Percentiles rank a stretch among this genome's conserved stretches.
These are phyloP conservation scores for Metalampra italica DNA, from an alignment of 2,888 invertebrate genomes.

Conservation along the genomic window DNA sequence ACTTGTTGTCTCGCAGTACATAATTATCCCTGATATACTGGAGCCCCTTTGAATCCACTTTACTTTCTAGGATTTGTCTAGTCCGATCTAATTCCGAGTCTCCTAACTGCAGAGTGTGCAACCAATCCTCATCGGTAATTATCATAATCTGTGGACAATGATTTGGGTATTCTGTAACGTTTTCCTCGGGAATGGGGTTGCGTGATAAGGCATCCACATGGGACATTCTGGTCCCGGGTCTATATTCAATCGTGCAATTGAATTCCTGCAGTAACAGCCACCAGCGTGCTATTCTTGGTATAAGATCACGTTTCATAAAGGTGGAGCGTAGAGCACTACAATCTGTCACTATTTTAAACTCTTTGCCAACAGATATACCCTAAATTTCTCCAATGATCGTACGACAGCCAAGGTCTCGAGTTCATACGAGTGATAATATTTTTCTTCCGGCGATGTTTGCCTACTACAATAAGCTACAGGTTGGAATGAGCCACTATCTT, in stretches of 20 bases:
- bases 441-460: constrained; percentile 19
- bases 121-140: background rate
- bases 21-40: background rate
- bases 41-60: background rate
- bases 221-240: constrained; percentile 7
- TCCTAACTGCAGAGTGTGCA: background rate
- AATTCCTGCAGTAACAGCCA: constrained; percentile 13
- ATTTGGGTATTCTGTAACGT: no score
- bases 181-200: background rate
- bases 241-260: constrained; percentile 9
- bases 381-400: constrained; percentile 1
- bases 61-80: constrained; percentile 18
- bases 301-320: constrained; percentile 11
- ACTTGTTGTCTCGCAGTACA: background rate
- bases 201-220: constrained; percentile 10
- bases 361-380: background rate
- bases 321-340: constrained; percentile 16
- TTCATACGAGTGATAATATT: constrained; percentile 19
- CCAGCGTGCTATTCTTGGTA: constrained; percentile 13
- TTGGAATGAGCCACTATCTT: background rate
- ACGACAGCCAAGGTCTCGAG: constrained; percentile 22
- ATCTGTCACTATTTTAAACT: constrained; percentile 14
- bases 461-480: constrained; percentile 16
- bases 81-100: background rate
- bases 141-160: background rate